These are phyloP conservation scores for Dryobates pubescens DNA, from an alignment of 2,797 vertebrate species.

Conservation along the genomic window DNA sequence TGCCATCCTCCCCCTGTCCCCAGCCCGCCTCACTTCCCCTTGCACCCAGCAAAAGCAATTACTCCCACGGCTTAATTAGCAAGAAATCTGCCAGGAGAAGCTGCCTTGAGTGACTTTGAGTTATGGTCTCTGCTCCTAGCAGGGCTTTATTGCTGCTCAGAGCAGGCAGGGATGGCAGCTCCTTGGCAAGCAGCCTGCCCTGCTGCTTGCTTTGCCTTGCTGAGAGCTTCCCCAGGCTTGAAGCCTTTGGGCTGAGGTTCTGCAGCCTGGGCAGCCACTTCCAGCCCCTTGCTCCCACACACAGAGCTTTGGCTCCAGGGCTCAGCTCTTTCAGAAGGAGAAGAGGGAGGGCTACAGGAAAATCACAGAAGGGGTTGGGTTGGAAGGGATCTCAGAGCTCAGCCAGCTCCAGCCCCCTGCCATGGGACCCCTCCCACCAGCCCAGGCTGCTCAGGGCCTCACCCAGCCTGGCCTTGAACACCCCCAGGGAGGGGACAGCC, in stretches of 20 bases:
- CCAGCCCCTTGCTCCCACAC: neutral
- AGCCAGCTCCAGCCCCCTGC: too few relatives aligned
- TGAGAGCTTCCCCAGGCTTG: neutral
- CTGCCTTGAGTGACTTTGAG: neutral
- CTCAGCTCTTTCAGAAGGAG: neutral
- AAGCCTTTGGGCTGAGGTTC: neutral
- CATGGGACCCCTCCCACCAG: too few relatives aligned
- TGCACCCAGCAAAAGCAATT: neutral
- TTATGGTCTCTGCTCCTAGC: neutral
- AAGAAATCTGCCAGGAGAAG: constrained; percentile 7
- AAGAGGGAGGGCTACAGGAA: neutral
- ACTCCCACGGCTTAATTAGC: constrained; percentile 5
- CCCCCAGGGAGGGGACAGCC: too few relatives aligned
- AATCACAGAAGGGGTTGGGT: neutral
- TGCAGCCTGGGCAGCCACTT: neutral
- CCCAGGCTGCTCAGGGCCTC: too few relatives aligned
- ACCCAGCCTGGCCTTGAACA: too few relatives aligned
- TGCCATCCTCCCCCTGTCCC: neutral
- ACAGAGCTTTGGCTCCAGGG: neutral
- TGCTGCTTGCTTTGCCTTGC: neutral
- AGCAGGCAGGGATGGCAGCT: neutral
- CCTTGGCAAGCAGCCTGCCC: neutral
- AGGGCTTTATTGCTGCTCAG: neutral
- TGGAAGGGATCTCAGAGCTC: too few relatives aligned
- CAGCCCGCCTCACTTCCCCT: neutral